Evolutionary conservation across 2,888 invertebrate genomes (phyloP), one percentile per base, ranked within the genome.

Genomic region (Pegoplata infirma): DNA sequence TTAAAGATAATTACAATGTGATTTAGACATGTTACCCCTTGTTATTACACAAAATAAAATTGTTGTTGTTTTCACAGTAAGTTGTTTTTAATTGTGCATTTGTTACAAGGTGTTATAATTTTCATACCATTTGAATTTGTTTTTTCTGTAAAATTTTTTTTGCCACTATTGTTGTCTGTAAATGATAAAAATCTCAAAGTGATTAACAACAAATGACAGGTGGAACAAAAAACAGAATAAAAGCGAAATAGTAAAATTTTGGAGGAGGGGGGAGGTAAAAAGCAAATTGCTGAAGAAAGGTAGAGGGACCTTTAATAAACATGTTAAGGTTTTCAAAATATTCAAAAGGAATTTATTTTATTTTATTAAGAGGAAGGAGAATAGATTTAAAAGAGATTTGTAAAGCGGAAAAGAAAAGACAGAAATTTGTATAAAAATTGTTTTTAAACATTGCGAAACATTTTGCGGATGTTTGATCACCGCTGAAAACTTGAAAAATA

Each of bases 1-100:
- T 79, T 79, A 79, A 79, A 79, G 74, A 74, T 79, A 75, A 79
- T 75, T 75, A 71, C 79, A 75, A 67, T 67, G 71, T 71, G 69
- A 69, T 71, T 74, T 79, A 75, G 71, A 66, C 74, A 75, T 79
- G 79, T 75, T 71, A 79, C 67, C 61, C 66, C 64, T 49, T 72
- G 81, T 55, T 66, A 53, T 63, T 25, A 66, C 58, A 75, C 16
- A 49, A 47, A 32, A 46, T 49, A 32, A 47, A n/a, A n/a, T n/a
- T n/a, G n/a, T 28, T 67, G 55, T 67, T 67, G 64, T 53, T 56
- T 23, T 67, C 44, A 21, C 63, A 63, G 44, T 63, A 63, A 63
- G 67, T 46, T 55, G 44, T 67, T 47, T 46, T 56, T 67, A 67
- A 67, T 55, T 55, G 46, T 53, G 53, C 53, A 53, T 44, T 44